A percentile compares a stretch with the other conserved stretches of the same genome.
These are phyloP conservation scores for Chamaea fasciata DNA, from an alignment of 2,113 vertebrate species.

Conservation along the genomic window DNA sequence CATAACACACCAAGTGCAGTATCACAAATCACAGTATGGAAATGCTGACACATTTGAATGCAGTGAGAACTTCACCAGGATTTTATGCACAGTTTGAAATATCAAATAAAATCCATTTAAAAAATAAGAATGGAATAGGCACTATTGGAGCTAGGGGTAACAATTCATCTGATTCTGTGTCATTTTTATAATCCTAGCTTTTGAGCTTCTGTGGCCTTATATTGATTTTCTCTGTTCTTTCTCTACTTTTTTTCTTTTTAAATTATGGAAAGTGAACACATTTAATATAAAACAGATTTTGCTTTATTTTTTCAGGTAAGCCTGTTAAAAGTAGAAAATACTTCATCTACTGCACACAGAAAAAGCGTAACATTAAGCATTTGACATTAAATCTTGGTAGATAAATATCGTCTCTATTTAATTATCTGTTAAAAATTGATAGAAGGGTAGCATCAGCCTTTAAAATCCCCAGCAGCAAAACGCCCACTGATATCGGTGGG, in stretches of 20 bases:
- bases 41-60: not conserved
- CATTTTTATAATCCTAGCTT: slow-evolving; percentile 33
- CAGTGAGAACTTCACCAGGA: not conserved
- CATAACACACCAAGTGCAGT: not conserved
- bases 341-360: not conserved
- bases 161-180: not conserved
- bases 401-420: slow-evolving; percentile 29
- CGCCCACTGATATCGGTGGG: not conserved
- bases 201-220: slow-evolving; percentile 5
- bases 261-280: slow-evolving; percentile 10
- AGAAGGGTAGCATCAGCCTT: not conserved
- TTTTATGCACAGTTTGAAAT: not conserved
- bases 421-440: slow-evolving; percentile 15
- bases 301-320: slow-evolving; percentile 49
- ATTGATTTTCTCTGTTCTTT: slow-evolving; percentile 17
- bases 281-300: slow-evolving; percentile 58
- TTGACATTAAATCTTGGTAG: slow-evolving; percentile 35
- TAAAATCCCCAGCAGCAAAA: not conserved
- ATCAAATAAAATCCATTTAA: not conserved
- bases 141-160: not conserved
- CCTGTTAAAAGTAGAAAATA: slow-evolving; percentile 27
- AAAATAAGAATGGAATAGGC: not conserved
- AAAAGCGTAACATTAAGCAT: not conserved
- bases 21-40: not conserved
- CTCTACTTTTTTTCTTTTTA: not conserved